These are phyloP conservation scores for Sceloporus tristichus DNA, from an alignment of 2,113 vertebrate genomes.

Conservation along the genomic window DNA sequence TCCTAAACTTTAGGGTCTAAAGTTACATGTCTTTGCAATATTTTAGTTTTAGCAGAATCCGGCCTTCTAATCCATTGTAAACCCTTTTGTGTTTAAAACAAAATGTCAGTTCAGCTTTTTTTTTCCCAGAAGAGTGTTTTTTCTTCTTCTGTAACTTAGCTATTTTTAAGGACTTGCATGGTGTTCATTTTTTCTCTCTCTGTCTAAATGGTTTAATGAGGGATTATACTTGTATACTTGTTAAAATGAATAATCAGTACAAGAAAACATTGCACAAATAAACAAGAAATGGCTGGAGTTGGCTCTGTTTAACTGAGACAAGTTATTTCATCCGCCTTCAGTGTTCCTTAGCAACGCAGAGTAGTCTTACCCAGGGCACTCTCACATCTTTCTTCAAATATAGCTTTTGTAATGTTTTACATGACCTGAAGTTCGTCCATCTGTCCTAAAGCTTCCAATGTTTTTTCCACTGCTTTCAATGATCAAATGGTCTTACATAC, in stretches of 20 bases:
- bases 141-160: background rate
- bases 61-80: background rate
- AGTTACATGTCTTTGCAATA: background rate
- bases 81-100: constrained; percentile 6
- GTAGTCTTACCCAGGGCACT: constrained; percentile 67
- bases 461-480: constrained; percentile 63
- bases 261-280: constrained; percentile 69
- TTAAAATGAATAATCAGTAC: constrained; percentile 73
- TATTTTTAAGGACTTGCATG: constrained; percentile 57
- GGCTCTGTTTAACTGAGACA: constrained; percentile 67
- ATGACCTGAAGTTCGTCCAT: constrained; percentile 73
- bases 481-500: constrained; percentile 64
- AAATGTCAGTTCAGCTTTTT: background rate
- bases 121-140: constrained; percentile 4
- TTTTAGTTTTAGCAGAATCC: constrained; percentile 1
- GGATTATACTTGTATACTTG: constrained; percentile 61
- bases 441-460: constrained; percentile 73
- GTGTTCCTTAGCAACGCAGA: constrained; percentile 76
- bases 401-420: constrained; percentile 71
- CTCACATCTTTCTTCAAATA: constrained; percentile 72
- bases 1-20: no score
- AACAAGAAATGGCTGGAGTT: constrained; percentile 70
- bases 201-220: constrained; percentile 54
- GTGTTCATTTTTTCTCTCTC: constrained; percentile 50
- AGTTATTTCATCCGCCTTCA: constrained; percentile 75